These are phyloP conservation scores for Druon quercuslanigerum DNA, from an alignment of 1,140 invertebrate genomes.

Conservation along the genomic window DNA sequence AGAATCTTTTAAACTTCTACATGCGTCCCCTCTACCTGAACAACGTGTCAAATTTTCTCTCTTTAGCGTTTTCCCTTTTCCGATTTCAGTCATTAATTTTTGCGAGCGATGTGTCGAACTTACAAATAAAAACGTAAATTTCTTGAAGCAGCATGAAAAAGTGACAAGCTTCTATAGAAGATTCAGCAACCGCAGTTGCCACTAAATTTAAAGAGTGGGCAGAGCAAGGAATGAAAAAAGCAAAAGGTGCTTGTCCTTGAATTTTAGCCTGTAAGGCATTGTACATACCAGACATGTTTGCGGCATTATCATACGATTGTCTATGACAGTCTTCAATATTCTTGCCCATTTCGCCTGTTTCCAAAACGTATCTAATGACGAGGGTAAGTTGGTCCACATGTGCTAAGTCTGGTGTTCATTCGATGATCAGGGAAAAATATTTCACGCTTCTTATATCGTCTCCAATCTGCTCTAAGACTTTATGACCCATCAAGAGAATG, in stretches of 20 bases:
- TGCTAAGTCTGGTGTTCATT: slow-evolving; percentile 67
- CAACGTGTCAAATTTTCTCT: too few relatives aligned
- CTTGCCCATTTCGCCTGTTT: slow-evolving; percentile 37
- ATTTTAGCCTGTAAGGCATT: slow-evolving; percentile 62
- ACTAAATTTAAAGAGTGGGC: slow-evolving; percentile 48
- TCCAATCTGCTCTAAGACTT: too few relatives aligned
- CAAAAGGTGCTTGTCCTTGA: slow-evolving; percentile 37
- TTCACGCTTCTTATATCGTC: slow-evolving; percentile 33
- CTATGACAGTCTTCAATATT: slow-evolving; percentile 60
- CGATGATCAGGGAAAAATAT: slow-evolving; percentile 65
- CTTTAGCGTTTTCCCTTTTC: too few relatives aligned
- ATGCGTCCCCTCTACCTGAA: too few relatives aligned
- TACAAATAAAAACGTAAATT: slow-evolving; percentile 50
- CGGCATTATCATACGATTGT: slow-evolving; percentile 67
- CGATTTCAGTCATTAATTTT: background rate
- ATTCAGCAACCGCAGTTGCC: slow-evolving; percentile 33
- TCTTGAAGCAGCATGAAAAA: slow-evolving; percentile 39
- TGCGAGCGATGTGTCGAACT: slow-evolving; percentile 51
- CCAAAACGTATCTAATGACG: slow-evolving; percentile 49
- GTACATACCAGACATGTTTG: slow-evolving; percentile 66
- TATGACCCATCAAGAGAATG: too few relatives aligned
- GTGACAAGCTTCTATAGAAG: slow-evolving; percentile 34
- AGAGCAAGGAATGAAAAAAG: slow-evolving; percentile 38
- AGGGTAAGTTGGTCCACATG: slow-evolving; percentile 66
- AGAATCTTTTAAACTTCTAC: too few relatives aligned